These are phyloP conservation scores for Drosophila pseudotalamancana DNA, from an alignment of 2,888 invertebrate species.

Conservation along the genomic window DNA sequence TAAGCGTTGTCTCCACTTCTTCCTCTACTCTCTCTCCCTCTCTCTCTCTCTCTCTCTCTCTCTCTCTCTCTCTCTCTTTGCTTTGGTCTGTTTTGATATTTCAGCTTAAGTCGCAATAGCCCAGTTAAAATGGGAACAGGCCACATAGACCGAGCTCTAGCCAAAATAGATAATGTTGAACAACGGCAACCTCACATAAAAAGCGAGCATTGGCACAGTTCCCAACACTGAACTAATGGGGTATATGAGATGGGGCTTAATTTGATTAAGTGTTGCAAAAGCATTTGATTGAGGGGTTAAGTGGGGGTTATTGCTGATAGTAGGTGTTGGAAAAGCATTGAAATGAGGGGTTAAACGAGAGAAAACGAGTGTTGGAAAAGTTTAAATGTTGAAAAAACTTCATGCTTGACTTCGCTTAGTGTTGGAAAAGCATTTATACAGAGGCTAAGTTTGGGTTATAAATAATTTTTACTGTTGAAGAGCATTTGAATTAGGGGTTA, in stretches of 20 bases:
- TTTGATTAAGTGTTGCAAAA: neutral
- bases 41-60: neutral
- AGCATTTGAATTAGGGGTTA: no score
- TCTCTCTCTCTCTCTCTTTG: neutral
- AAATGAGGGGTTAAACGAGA: no score
- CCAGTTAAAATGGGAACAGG: slow-evolving; percentile 75
- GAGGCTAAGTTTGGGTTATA: no score
- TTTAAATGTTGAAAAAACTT: no score
- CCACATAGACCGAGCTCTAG: slow-evolving; percentile 50
- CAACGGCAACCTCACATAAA: slow-evolving; percentile 26
- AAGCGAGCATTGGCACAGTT: slow-evolving; percentile 32
- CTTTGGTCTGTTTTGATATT: slow-evolving; percentile 37
- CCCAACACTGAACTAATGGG: slow-evolving; percentile 6
- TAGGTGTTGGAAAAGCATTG: neutral
- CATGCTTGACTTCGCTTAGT: no score
- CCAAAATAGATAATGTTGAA: slow-evolving; percentile 52
- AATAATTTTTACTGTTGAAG: no score
- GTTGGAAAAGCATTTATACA: no score
- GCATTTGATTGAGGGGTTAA: neutral
- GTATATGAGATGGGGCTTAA: slow-evolving; percentile 14
- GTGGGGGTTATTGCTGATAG: neutral
- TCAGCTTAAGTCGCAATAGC: slow-evolving; percentile 74
- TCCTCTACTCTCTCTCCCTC: neutral
- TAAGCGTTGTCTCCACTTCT: slow-evolving; percentile 40
- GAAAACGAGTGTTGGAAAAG: no score